Percentiles rank a stretch among this genome's conserved stretches.
Evolutionary conservation across 2,113 vertebrate genomes (phyloP).

Genomic region (Aldabrachelys gigantea): DNA sequence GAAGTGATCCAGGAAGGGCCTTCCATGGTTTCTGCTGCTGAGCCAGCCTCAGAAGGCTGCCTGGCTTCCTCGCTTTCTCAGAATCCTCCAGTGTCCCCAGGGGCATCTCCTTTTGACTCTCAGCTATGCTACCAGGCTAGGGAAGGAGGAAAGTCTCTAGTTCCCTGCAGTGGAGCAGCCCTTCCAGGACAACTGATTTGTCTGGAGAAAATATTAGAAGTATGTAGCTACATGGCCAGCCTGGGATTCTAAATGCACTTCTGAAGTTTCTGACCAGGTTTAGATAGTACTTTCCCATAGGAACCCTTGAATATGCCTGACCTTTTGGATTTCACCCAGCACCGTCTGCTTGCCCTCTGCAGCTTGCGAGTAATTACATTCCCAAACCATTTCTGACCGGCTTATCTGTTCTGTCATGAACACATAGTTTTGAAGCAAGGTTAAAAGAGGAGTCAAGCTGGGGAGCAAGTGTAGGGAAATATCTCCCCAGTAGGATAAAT

Average conservation of each 20-base stretch:
- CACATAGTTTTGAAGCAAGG: not conserved
- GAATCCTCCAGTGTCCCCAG: not conserved
- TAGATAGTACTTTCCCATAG: slow-evolving; percentile 69
- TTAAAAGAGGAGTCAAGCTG: not conserved
- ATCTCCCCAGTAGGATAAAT: not conserved
- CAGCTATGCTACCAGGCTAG: not conserved
- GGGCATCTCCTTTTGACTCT: not conserved
- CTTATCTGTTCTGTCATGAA: not conserved
- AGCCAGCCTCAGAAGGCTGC: not conserved
- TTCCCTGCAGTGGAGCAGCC: not conserved
- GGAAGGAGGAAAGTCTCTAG: not conserved
- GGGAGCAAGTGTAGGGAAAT: not conserved
- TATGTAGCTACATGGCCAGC: not conserved
- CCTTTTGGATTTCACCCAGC: slow-evolving; percentile 45
- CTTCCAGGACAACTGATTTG: not conserved
- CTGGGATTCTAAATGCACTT: not conserved
- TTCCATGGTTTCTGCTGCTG: not conserved
- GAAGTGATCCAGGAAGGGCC: not conserved
- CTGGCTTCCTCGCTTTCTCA: not conserved
- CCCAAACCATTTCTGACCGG: slow-evolving; percentile 27
- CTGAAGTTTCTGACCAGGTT: slow-evolving; percentile 40
- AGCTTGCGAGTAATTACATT: slow-evolving; percentile 31
- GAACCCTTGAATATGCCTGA: slow-evolving; percentile 61
- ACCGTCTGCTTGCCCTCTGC: slow-evolving; percentile 26
- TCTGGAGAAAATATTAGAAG: not conserved